Conservation (phyloP, 2,888 invertebrate genomes). For the Ophraella communa region DNA sequence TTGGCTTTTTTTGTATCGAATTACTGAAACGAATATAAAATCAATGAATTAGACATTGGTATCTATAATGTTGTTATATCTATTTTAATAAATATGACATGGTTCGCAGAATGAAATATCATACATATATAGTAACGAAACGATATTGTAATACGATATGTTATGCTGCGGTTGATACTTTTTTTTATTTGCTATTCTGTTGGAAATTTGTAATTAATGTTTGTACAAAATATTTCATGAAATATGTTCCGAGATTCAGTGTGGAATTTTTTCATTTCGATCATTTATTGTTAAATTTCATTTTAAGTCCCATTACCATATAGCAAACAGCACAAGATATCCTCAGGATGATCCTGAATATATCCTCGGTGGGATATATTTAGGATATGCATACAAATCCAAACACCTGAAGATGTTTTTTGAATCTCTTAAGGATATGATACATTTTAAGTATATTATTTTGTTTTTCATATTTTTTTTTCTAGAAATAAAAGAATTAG, state of each 20-base stretch:
- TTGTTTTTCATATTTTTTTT: too few relatives aligned
- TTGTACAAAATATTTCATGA: background rate
- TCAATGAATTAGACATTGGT: conserved; percentile 5
- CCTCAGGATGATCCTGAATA: too few relatives aligned
- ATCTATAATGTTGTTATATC: background rate
- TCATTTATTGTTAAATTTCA: background rate
- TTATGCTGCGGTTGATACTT: background rate
- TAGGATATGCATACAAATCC: too few relatives aligned
- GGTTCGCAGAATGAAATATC: background rate
- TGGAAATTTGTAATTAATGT: background rate
- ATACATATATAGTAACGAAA: conserved; percentile 1
- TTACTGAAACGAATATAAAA: background rate
- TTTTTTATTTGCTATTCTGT: background rate
- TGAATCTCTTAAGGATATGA: too few relatives aligned
- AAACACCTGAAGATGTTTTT: too few relatives aligned
- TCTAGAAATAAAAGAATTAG: too few relatives aligned
- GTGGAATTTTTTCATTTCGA: background rate
- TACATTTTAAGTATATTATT: too few relatives aligned
- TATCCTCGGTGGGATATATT: too few relatives aligned
- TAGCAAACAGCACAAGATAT: too few relatives aligned
- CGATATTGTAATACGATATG: conserved; percentile 3
- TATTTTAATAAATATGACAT: background rate
- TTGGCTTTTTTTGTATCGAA: background rate
- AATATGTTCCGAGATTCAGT: background rate
- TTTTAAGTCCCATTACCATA: too few relatives aligned